These are phyloP conservation scores for Coboldia fuscipes DNA, from an alignment of 1,140 invertebrate species.

Conservation along the genomic window DNA sequence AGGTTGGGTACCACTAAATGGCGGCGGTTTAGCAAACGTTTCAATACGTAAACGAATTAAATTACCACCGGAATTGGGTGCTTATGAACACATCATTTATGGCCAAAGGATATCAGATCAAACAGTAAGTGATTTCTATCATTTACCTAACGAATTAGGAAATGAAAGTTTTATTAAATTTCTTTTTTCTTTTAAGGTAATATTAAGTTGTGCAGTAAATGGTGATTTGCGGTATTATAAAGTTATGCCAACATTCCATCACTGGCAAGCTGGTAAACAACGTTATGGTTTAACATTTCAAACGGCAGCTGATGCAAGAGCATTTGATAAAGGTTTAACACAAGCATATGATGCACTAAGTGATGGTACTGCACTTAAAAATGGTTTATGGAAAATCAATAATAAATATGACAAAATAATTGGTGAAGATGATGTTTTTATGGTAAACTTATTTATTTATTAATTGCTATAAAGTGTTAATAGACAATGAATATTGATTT, in stretches of 20 bases:
- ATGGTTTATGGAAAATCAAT: neutral
- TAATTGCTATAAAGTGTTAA: conserved; percentile 1
- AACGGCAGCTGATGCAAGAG: conserved; percentile 77
- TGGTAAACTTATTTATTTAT: conserved; percentile 30
- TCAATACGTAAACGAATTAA: conserved; percentile 54
- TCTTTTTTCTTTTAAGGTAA: conserved; percentile 39
- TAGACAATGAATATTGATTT: too few relatives aligned
- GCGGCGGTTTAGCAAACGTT: conserved; percentile 80
- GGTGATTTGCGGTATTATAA: conserved; percentile 94
- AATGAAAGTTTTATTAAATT: conserved; percentile 2
- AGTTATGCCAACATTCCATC: conserved; percentile 95
- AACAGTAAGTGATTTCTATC: conserved; percentile 37
- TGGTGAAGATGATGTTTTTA: conserved; percentile 67
- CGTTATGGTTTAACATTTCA: conserved; percentile 90
- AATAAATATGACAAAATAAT: conserved; percentile 36
- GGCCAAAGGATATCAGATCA: conserved; percentile 81
- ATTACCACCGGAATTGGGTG: conserved; percentile 20
- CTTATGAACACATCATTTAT: conserved; percentile 72
- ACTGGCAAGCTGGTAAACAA: conserved; percentile 89
- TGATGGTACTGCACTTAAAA: conserved; percentile 42
- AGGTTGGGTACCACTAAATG: conserved; percentile 84
- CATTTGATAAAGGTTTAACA: conserved; percentile 82
- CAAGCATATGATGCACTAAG: conserved; percentile 76
- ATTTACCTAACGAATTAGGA: neutral
- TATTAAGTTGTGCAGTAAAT: conserved; percentile 84